These are phyloP conservation scores for Smutsia temminckii DNA, from an alignment of 2,797 vertebrate species.

Conservation along the genomic window DNA sequence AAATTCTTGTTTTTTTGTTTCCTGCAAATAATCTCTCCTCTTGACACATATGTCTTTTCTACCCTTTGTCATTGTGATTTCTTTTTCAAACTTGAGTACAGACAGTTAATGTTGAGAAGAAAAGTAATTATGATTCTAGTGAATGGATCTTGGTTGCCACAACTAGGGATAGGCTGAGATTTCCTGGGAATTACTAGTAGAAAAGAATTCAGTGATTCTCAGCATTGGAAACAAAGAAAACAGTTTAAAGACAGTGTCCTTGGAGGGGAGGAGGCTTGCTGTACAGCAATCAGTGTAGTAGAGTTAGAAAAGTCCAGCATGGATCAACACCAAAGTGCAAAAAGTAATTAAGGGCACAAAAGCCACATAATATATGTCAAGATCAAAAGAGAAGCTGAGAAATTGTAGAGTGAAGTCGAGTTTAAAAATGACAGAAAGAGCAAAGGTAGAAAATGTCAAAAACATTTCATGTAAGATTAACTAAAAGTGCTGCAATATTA, in stretches of 20 bases:
- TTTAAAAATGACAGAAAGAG: constrained; percentile 60
- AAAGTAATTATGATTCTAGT: neutral
- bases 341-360: constrained; percentile 48
- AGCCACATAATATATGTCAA: constrained; percentile 20
- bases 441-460: constrained; percentile 56
- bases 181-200: constrained; percentile 24
- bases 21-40: neutral
- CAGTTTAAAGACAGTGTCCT: constrained; percentile 30
- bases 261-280: neutral
- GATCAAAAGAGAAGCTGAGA: constrained; percentile 33
- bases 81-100: neutral
- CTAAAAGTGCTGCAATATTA: neutral
- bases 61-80: neutral
- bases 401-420: constrained; percentile 39
- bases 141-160: neutral
- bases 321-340: constrained; percentile 32
- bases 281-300: neutral
- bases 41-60: neutral
- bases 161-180: neutral
- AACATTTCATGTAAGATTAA: constrained; percentile 44
- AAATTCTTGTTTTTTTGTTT: neutral
- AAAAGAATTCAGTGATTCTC: constrained; percentile 15
- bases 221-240: constrained; percentile 25
- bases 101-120: neutral
- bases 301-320: constrained; percentile 29